Percentiles rank a stretch among this genome's conserved stretches.
phyloP scores from a whole-genome alignment of 2,113 vertebrate species.

The Pongo abelii region DNA sequence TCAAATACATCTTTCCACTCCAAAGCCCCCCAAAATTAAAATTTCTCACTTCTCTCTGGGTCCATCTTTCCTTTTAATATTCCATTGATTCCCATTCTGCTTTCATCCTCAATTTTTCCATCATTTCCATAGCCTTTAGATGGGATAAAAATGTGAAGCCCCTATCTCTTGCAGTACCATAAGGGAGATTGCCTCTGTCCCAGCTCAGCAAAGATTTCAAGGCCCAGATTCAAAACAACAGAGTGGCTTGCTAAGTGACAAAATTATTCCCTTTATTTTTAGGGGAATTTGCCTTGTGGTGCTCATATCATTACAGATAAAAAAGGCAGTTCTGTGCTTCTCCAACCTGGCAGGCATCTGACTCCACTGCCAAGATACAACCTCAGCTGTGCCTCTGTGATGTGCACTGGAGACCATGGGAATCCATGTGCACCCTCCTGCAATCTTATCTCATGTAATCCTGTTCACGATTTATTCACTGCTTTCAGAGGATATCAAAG shows the following conservation, averaged over 20 bases:
- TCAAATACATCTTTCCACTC: background rate
- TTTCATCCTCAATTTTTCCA: background rate
- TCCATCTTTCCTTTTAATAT: background rate
- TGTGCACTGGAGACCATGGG: background rate
- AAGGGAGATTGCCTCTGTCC: background rate
- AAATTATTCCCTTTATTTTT: background rate
- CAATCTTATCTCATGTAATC: background rate
- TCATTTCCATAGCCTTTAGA: background rate
- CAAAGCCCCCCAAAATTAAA: background rate
- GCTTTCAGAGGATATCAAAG: background rate
- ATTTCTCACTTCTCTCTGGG: background rate
- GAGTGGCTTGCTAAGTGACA: background rate
- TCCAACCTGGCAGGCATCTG: background rate
- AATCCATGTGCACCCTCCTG: background rate
- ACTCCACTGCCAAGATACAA: background rate
- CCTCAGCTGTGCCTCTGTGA: background rate
- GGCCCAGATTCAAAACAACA: background rate
- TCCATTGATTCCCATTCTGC: background rate
- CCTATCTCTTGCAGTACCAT: background rate
- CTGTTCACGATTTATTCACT: background rate
- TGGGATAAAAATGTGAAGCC: background rate
- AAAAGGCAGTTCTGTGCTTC: background rate
- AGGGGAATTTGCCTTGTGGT: background rate
- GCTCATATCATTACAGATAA: background rate
- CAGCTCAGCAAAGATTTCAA: background rate